Evolutionary conservation across 2,113 vertebrate species (phyloP).

Genomic region (Microtus pennsylvanicus): DNA sequence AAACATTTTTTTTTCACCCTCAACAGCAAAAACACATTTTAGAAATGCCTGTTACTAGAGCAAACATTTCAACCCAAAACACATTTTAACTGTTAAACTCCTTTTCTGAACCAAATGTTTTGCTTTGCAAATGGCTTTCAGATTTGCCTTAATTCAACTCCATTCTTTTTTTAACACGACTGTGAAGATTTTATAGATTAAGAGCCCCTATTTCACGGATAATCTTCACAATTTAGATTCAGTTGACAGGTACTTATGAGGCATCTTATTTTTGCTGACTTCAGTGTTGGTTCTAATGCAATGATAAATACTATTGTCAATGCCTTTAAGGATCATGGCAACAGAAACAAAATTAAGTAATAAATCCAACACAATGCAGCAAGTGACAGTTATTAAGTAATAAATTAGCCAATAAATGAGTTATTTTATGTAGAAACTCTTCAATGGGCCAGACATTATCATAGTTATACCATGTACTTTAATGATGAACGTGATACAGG

Average conservation of each 20-base stretch:
- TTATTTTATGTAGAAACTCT: conserved; percentile 24
- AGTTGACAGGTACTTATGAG: conserved; percentile 36
- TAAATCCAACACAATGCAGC: conserved; percentile 17
- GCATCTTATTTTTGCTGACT: conserved; percentile 53
- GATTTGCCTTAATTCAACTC: conserved; percentile 66
- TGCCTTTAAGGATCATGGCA: conserved; percentile 10
- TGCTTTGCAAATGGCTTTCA: conserved; percentile 76
- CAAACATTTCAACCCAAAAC: conserved; percentile 71
- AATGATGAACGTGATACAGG: neutral
- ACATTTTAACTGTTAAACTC: conserved; percentile 75
- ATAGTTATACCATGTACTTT: neutral
- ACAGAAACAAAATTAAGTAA: neutral
- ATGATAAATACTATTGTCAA: neutral
- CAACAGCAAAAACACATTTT: conserved; percentile 70
- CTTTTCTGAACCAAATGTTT: conserved; percentile 73
- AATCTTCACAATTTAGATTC: conserved; percentile 23
- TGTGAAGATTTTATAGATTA: conserved; percentile 66
- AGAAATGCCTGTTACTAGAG: conserved; percentile 56
- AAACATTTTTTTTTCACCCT: conserved; percentile 71
- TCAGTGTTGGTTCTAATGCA: neutral
- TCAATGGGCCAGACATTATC: neutral
- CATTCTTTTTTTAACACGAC: conserved; percentile 64
- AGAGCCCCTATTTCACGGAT: conserved; percentile 24
- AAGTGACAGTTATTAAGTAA: conserved; percentile 21
- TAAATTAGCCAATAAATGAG: neutral